A percentile compares a stretch with the other conserved stretches of the same genome.
phyloP scores from a whole-genome alignment of 2,797 vertebrate genomes.

The Pseudochirops corinnae region DNA sequence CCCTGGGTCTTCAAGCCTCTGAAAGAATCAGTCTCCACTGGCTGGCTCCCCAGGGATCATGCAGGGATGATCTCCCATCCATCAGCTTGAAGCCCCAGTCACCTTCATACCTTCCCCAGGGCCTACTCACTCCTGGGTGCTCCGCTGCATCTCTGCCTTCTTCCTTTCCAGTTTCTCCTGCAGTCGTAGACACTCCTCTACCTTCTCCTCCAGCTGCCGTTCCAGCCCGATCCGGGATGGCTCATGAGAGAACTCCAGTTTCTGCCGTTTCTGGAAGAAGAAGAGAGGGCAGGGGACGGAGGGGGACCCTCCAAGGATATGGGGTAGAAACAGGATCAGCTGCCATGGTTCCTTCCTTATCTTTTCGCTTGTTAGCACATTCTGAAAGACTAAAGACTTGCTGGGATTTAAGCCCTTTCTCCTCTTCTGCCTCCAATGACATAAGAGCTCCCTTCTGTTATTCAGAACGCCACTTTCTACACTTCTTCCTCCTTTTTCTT shows the following conservation, averaged over 20 bases:
- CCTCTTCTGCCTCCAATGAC: background rate
- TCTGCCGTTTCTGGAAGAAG: slow-evolving; percentile 80
- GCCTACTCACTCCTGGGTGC: slow-evolving; percentile 90
- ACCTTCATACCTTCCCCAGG: rapidly evolving
- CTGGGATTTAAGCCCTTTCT: background rate
- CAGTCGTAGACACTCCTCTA: slow-evolving; percentile 90
- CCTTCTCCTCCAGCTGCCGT: slow-evolving; percentile 88
- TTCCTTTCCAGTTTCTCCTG: slow-evolving; percentile 89
- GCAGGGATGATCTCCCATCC: background rate
- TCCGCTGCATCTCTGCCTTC: slow-evolving; percentile 89
- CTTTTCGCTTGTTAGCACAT: background rate
- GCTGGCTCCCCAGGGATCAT: background rate
- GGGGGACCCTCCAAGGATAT: background rate
- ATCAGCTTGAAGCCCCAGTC: background rate
- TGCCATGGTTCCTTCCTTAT: background rate
- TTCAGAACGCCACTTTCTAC: background rate
- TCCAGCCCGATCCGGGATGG: slow-evolving; percentile 81
- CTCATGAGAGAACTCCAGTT: slow-evolving; percentile 69
- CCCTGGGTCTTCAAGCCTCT: background rate
- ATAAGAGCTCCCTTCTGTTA: background rate
- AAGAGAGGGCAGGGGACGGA: background rate
- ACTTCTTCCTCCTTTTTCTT: background rate
- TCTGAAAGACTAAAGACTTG: background rate
- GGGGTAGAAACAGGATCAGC: background rate
- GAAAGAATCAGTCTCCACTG: background rate